These are phyloP conservation scores for Argyrosomus regius DNA, from an alignment of 2,797 vertebrate genomes.

Conservation along the genomic window DNA sequence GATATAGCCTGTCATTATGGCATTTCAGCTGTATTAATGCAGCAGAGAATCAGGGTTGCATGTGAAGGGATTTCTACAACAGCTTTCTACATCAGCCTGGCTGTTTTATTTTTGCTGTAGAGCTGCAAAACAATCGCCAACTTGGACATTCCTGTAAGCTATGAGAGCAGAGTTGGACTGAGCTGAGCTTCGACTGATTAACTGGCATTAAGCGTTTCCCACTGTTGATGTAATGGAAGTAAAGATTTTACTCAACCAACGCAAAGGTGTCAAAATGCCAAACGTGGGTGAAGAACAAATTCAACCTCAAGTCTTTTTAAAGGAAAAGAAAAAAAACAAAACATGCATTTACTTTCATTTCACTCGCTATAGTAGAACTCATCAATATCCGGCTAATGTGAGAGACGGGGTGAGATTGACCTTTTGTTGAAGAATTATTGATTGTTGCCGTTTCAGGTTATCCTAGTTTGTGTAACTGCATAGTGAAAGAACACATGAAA, in stretches of 20 bases:
- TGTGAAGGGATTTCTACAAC: constrained; percentile 38
- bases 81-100: constrained; percentile 15
- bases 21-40: constrained; percentile 22
- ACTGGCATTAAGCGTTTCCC: constrained; percentile 57
- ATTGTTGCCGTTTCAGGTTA: constrained; percentile 13
- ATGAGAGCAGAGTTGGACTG: constrained; percentile 51
- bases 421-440: constrained; percentile 22
- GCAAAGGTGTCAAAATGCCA: constrained; percentile 23
- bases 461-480: constrained; percentile 27
- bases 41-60: constrained; percentile 20
- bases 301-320: constrained; percentile 14
- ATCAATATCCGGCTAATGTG: constrained; percentile 20
- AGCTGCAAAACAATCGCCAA: constrained; percentile 49
- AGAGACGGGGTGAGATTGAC: constrained; percentile 6
- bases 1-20: constrained; percentile 37
- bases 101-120: constrained; percentile 24
- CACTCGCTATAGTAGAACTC: neutral
- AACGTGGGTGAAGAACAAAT: constrained; percentile 24
- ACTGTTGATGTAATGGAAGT: constrained; percentile 63
- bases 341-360: constrained; percentile 1
- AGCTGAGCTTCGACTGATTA: constrained; percentile 54
- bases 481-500: neutral
- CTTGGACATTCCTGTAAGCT: constrained; percentile 49
- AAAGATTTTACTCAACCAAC: constrained; percentile 34
- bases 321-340: neutral